These are phyloP conservation scores for Microctenopoma lineatum DNA, from an alignment of 2,797 vertebrate genomes.

Conservation along the genomic window DNA sequence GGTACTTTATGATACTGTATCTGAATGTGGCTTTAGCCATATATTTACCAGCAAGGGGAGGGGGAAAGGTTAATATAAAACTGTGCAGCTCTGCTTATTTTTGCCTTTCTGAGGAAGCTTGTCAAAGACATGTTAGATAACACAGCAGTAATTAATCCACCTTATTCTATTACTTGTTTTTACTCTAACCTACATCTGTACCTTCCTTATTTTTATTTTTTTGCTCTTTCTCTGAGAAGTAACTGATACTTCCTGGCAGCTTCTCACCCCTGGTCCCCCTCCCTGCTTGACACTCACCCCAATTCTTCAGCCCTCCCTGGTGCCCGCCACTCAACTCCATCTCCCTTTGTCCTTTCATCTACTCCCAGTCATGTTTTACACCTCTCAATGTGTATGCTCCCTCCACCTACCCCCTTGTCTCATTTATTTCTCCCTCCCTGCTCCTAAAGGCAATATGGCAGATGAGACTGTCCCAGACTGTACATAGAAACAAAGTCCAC, in stretches of 20 bases:
- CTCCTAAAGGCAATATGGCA: constrained; percentile 82
- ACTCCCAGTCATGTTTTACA: constrained; percentile 57
- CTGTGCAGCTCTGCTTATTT: constrained; percentile 85
- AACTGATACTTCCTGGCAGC: constrained; percentile 59
- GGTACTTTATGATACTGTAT: constrained; percentile 80
- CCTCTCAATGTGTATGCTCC: constrained; percentile 57
- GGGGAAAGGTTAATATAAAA: constrained; percentile 80
- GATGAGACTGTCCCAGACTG: constrained; percentile 77
- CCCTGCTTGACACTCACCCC: constrained; percentile 40
- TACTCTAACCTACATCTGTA: constrained; percentile 32
- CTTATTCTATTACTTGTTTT: constrained; percentile 51
- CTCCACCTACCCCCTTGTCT: constrained; percentile 45
- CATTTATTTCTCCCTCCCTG: constrained; percentile 55
- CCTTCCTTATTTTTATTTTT: constrained; percentile 32
- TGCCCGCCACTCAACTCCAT: constrained; percentile 55
- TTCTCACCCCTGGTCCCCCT: constrained; percentile 41
- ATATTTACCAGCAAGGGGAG: constrained; percentile 86
- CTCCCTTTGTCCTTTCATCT: constrained; percentile 49
- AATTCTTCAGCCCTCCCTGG: constrained; percentile 52
- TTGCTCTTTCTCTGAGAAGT: constrained; percentile 45
- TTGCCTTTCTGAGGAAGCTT: constrained; percentile 80
- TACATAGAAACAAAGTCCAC: constrained; percentile 84
- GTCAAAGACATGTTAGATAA: constrained; percentile 74
- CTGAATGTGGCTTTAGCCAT: constrained; percentile 85
- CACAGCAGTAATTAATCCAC: constrained; percentile 74